Base-by-base conservation (phyloP, 2,888 invertebrate genomes). In the Aromia moschata region DNA sequence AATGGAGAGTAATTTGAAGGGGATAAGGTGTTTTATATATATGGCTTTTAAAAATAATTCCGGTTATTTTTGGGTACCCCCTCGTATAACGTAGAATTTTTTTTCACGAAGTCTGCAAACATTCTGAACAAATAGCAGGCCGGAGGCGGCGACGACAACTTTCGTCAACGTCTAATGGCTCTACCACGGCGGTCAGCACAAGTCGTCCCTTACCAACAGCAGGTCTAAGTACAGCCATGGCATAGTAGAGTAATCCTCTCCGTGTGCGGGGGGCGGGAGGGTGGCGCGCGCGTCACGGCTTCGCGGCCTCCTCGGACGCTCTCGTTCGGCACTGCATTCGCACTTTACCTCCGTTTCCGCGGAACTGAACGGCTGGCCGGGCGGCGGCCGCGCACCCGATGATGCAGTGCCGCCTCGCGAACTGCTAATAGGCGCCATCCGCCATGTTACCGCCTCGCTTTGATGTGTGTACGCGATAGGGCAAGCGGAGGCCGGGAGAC, bases 171-270 rank as follows among this genome's bases (percentile, higher is more conserved):
- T 25, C 7, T 25, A 7, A 3, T 7, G 7, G 25, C 3, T 7
- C 4, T 25, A 7, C 25, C 7, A 3, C 4, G 25, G 25, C 25
- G 4, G 25, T 5, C 25, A 25, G 7, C 25, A 25, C 3, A 25
- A 25, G 25, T n/a, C n/a, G n/a, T n/a, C 14, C 66, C 78, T 78
- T 76, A 79, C 79, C 79, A 77, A 72, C 64, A 74, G 75, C 72
- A 78, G 79, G 78, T 79, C 78, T 74, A 77, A 80, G 77, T 75
- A 79, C 77, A 78, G 79, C 80, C 80, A 80, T 80, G 79, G 79
- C 73, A 74, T 73, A 68, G 16, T 55, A 33, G 33, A 20, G n/a
- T n/a, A n/a, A n/a, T n/a, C n/a, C 38, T 38, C 37, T 49, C 49
- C 49, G 3, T n/a, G 7, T 2, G n/a, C 5, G 2, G 33, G 25